Conservation (phyloP, 2,888 invertebrate genomes). For the Rhagium mordax region DNA sequence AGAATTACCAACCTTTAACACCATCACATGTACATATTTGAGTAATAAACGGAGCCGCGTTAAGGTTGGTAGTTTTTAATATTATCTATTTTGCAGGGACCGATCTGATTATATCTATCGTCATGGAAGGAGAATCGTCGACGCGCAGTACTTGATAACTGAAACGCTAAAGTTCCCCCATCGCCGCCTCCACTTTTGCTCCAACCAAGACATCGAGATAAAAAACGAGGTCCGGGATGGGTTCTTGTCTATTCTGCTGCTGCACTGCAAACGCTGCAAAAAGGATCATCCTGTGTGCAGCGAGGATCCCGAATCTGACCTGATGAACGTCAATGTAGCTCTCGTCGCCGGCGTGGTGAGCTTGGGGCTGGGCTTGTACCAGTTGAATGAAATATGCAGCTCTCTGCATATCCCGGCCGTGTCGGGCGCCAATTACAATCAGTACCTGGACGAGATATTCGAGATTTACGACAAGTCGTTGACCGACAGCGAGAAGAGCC, state of each 20-base stretch:
- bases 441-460: slow-evolving; percentile 52
- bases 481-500: slow-evolving; percentile 33
- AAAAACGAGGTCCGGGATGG: slow-evolving; percentile 56
- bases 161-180: slow-evolving; percentile 54
- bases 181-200: slow-evolving; percentile 48
- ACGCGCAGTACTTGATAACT: slow-evolving; percentile 53
- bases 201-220: slow-evolving; percentile 49
- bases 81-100: slow-evolving; percentile 51
- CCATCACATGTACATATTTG: not conserved
- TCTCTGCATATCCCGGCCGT: slow-evolving; percentile 53
- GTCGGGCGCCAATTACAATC: slow-evolving; percentile 47
- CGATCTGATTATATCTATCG: slow-evolving; percentile 51
- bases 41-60: not conserved
- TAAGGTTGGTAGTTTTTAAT: slow-evolving; percentile 50
- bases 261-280: slow-evolving; percentile 51
- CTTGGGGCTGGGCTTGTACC: slow-evolving; percentile 52
- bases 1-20: slow-evolving; percentile 48
- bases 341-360: slow-evolving; percentile 55
- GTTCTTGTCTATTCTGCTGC: slow-evolving; percentile 51
- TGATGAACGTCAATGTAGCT: slow-evolving; percentile 55
- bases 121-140: slow-evolving; percentile 56
- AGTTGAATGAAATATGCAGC: slow-evolving; percentile 55
- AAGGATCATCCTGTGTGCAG: slow-evolving; percentile 52
- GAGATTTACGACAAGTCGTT: slow-evolving; percentile 51
- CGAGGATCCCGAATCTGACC: slow-evolving; percentile 53